Base-by-base conservation (phyloP, 2,888 invertebrate genomes). In the Criorhina ranunculi region DNA sequence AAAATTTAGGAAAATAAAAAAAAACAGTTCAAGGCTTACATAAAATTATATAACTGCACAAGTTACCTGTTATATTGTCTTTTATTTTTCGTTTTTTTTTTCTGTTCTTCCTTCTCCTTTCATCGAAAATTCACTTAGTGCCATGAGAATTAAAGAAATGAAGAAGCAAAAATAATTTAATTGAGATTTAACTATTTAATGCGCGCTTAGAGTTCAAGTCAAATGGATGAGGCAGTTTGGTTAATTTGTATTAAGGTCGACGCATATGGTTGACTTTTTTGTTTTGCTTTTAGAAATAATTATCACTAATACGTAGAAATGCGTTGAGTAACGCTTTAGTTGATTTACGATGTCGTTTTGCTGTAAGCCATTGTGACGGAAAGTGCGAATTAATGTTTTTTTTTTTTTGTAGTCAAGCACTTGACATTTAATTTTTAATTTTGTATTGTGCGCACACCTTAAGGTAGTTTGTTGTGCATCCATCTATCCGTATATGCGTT, bases 231-330 rank as follows among this genome's bases (percentile, higher is more conserved):
- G 53, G 31, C 19, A 29, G 33, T 57, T 60, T 37, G 51, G 53
- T 83, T 78, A 72, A 77, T 70, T 77, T 72, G 53, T 60, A 77
- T 46, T 60, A 60, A 82, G 82, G 82, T 82, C 82, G 40, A 8
- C 44, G 82, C 40, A 77, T 72, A 77, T 70, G 42, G 37, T 82
- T 82, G 81, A 82, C 81, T 69, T 60, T 44, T 44, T 12, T 15
- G 9, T 42, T 29, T 11, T 51, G 51, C n/a, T 73, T 17, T 62
- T 40, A 40, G 24, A 31, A 67, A 31, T 35, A 67, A 35, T 64
- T 44, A 60, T 19, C 31, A 51, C 40, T 59, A 59, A 7, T 33
- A 59, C 24, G 55, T 24, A 40, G 9, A 29, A 17, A 31, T 53
- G 7, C 15, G 55, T 55, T 35, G 33, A 35, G 55, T 55, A 55